A percentile compares a stretch with the other conserved stretches of the same genome.
These are phyloP conservation scores for Tetrapedia diversipes DNA, from an alignment of 2,888 invertebrate genomes.

Conservation along the genomic window DNA sequence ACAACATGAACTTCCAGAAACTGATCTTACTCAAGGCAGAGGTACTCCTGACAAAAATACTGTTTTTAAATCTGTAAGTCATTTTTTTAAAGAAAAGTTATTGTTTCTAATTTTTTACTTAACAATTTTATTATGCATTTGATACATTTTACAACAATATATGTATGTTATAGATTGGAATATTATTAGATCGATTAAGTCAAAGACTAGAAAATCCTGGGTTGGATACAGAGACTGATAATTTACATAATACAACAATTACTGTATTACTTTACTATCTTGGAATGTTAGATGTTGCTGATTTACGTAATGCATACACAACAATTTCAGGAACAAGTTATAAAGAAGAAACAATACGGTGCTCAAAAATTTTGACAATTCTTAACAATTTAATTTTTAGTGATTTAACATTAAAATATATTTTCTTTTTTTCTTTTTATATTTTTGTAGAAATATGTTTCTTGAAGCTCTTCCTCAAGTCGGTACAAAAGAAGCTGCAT, in stretches of 20 bases:
- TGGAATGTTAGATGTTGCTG: conserved; percentile 79
- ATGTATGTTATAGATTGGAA: conserved; percentile 72
- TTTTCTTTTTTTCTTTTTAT: conserved; percentile 6
- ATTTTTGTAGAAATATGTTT: conserved; percentile 86
- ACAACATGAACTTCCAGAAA: conserved; percentile 77
- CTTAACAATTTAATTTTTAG: neutral
- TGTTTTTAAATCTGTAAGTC: conserved; percentile 76
- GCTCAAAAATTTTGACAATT: conserved; percentile 32
- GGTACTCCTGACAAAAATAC: conserved; percentile 71
- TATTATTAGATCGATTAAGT: conserved; percentile 78
- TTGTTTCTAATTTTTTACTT: neutral
- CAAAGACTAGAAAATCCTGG: conserved; percentile 80
- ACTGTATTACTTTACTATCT: conserved; percentile 82
- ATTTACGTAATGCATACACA: conserved; percentile 79
- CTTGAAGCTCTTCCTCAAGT: conserved; percentile 89
- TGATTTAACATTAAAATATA: neutral
- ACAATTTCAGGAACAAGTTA: conserved; percentile 87
- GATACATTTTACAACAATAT: conserved; percentile 11
- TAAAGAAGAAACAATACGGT: conserved; percentile 88
- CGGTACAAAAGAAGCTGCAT: conserved; percentile 87
- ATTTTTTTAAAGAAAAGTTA: neutral
- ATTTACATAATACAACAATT: conserved; percentile 82
- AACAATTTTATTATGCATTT: neutral
- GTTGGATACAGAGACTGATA: conserved; percentile 76
- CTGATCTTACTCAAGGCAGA: conserved; percentile 79